Conservation (phyloP, 1,140 invertebrate species). For the Drosophila tristis region DNA sequence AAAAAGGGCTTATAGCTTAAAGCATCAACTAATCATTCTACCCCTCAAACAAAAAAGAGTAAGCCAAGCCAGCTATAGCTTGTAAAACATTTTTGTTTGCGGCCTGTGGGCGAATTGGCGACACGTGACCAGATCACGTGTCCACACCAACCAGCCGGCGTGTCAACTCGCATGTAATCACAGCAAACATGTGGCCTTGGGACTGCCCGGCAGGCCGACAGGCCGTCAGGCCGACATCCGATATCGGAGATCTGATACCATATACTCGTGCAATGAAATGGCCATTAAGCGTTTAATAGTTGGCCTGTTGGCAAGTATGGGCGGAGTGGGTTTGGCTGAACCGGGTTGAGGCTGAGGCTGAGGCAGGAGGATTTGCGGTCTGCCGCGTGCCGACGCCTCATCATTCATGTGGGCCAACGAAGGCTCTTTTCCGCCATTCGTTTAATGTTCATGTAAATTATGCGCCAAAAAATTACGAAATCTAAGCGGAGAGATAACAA, state of each 20-base stretch:
- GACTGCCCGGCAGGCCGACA: slow-evolving; percentile 21
- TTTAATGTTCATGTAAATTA: slow-evolving; percentile 69
- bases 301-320: slow-evolving; percentile 49
- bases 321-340: not conserved
- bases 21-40: not conserved
- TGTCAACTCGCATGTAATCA: slow-evolving; percentile 78
- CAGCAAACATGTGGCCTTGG: slow-evolving; percentile 74
- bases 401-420: slow-evolving; percentile 53
- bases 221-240: slow-evolving; percentile 33
- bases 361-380: slow-evolving; percentile 39
- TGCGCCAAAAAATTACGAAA: slow-evolving; percentile 65
- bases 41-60: slow-evolving; percentile 2
- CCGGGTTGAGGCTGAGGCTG: not conserved
- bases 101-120: slow-evolving; percentile 49
- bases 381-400: slow-evolving; percentile 68
- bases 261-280: slow-evolving; percentile 51
- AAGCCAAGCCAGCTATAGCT: slow-evolving; percentile 14
- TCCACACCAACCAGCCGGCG: slow-evolving; percentile 57
- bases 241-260: slow-evolving; percentile 64
- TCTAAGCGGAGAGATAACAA: slow-evolving; percentile 54
- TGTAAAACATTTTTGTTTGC: slow-evolving; percentile 46
- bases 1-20: too few species aligned
- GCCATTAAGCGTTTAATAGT: slow-evolving; percentile 66
- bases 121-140: slow-evolving; percentile 78
- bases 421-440: slow-evolving; percentile 28